These are phyloP conservation scores for Melanotaenia maccullochi DNA, from an alignment of 2,797 vertebrate genomes.

Conservation along the genomic window DNA sequence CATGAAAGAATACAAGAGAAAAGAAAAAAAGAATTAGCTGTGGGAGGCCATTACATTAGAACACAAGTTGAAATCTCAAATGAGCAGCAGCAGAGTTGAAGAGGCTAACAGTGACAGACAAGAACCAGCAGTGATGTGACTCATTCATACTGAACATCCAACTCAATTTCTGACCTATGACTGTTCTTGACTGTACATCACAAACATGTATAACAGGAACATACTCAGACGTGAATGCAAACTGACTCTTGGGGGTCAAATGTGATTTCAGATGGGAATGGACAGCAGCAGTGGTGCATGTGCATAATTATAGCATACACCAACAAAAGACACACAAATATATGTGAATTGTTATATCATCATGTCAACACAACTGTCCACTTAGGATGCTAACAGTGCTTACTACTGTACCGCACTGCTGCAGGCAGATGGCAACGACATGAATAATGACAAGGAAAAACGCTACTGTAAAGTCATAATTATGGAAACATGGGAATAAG, in stretches of 20 bases:
- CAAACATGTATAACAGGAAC: slow-evolving; percentile 27
- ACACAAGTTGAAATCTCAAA: neutral
- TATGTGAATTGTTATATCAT: slow-evolving; percentile 17
- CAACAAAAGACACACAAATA: slow-evolving; percentile 12
- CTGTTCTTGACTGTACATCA: slow-evolving; percentile 39
- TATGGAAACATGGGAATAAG: slow-evolving; percentile 33
- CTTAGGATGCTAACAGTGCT: slow-evolving; percentile 3
- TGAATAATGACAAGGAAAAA: slow-evolving; percentile 49
- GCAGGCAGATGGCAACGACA: slow-evolving; percentile 39
- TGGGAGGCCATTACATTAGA: neutral
- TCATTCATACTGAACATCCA: slow-evolving; percentile 48
- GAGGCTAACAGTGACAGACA: slow-evolving; percentile 39
- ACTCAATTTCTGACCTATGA: slow-evolving; percentile 22
- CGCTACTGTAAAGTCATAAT: slow-evolving; percentile 24
- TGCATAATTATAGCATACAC: slow-evolving; percentile 18
- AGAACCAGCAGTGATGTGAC: slow-evolving; percentile 58
- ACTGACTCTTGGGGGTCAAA: slow-evolving; percentile 30
- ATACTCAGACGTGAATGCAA: slow-evolving; percentile 12
- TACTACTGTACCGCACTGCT: slow-evolving; percentile 29
- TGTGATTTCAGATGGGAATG: slow-evolving; percentile 20
- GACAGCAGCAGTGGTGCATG: slow-evolving; percentile 33
- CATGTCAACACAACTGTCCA: slow-evolving; percentile 25
- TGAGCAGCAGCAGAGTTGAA: slow-evolving; percentile 7
- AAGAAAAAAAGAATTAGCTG: neutral
- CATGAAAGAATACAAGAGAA: neutral